Evolutionary conservation across 2,113 vertebrate species (phyloP).

Genomic region (Coryphaenoides rupestris): DNA sequence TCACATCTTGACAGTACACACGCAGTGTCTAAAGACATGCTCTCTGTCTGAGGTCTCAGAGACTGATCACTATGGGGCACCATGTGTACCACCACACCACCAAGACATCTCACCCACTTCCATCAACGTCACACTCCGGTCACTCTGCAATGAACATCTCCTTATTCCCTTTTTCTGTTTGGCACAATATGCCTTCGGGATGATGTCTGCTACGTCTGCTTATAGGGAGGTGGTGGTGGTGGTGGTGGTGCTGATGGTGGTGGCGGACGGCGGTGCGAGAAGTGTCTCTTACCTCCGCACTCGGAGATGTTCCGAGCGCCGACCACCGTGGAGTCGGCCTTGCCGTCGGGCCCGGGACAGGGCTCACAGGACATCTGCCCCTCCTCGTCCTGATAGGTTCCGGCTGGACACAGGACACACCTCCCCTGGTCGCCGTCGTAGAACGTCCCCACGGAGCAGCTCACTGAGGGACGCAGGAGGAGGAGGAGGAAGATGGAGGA

Average conservation of each 20-base stretch:
- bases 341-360: constrained; percentile 75
- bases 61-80: too few relatives aligned
- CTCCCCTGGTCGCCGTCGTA: constrained; percentile 74
- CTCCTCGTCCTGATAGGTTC: constrained; percentile 83
- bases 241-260: too few relatives aligned
- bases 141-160: background rate
- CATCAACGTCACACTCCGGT: background rate
- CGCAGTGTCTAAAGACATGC: too few relatives aligned
- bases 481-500: background rate
- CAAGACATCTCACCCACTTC: background rate
- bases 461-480: constrained; percentile 65
- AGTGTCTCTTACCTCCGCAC: constrained; percentile 74
- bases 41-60: too few relatives aligned
- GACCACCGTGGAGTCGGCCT: constrained; percentile 60
- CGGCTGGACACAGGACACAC: constrained; percentile 79
- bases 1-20: too few relatives aligned
- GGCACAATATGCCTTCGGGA: background rate
- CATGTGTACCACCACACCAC: too few relatives aligned
- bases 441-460: constrained; percentile 75
- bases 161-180: background rate
- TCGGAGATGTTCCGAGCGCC: constrained; percentile 78
- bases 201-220: too few relatives aligned
- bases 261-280: too few relatives aligned
- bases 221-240: too few relatives aligned
- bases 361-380: constrained; percentile 80